These are phyloP conservation scores for Drosophila limbata DNA, from an alignment of 2,888 invertebrate genomes.

Conservation along the genomic window DNA sequence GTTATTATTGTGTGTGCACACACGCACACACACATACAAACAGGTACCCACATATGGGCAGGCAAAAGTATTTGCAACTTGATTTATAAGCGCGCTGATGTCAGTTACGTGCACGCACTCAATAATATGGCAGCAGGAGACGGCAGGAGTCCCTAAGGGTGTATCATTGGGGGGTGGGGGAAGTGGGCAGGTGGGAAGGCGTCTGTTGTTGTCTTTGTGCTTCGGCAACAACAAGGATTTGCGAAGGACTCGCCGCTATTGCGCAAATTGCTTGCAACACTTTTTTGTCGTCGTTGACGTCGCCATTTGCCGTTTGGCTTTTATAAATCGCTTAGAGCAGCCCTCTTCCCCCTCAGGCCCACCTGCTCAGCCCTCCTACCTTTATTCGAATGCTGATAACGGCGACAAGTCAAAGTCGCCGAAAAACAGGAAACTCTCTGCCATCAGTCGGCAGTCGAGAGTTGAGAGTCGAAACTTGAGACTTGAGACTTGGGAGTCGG, in stretches of 20 bases:
- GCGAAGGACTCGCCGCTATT: slow-evolving; percentile 52
- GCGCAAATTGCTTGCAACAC: slow-evolving; percentile 79
- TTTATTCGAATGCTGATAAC: slow-evolving; percentile 46
- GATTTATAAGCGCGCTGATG: slow-evolving; percentile 78
- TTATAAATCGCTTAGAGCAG: slow-evolving; percentile 73
- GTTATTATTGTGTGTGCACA: slow-evolving; percentile 16
- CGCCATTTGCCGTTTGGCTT: slow-evolving; percentile 69
- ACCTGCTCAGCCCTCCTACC: not conserved
- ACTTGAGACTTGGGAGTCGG: slow-evolving; percentile 25
- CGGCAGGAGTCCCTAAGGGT: not conserved
- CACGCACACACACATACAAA: slow-evolving; percentile 6
- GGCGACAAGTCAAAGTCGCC: slow-evolving; percentile 63
- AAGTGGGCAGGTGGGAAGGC: not conserved
- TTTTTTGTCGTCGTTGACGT: slow-evolving; percentile 46
- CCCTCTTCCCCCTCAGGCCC: not conserved
- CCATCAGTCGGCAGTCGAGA: slow-evolving; percentile 32
- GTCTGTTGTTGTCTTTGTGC: slow-evolving; percentile 42
- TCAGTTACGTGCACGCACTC: slow-evolving; percentile 79
- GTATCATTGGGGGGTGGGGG: not conserved
- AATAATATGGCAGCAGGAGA: slow-evolving; percentile 65
- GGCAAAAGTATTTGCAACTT: slow-evolving; percentile 70
- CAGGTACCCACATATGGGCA: slow-evolving; percentile 27
- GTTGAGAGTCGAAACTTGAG: slow-evolving; percentile 25
- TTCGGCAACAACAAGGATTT: slow-evolving; percentile 53
- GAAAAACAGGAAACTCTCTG: slow-evolving; percentile 70